phyloP scores from a whole-genome alignment of 2,797 vertebrate genomes.

The Scolopax rusticola region DNA sequence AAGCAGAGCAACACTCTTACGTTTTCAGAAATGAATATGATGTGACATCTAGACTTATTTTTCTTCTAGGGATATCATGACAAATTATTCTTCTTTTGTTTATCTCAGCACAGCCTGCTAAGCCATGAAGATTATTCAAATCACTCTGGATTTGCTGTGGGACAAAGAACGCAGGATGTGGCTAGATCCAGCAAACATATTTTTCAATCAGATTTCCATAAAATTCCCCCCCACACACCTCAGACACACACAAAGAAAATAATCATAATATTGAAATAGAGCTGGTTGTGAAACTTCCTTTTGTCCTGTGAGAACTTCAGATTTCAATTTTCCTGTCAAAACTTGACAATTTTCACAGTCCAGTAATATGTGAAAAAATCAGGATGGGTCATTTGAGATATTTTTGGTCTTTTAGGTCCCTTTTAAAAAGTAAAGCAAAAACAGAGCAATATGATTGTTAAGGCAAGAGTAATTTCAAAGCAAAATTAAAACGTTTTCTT shows the following conservation, averaged over 20 bases:
- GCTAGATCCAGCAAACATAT: not conserved
- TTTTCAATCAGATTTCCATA: slow-evolving; percentile 11
- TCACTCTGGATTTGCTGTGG: not conserved
- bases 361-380: not conserved
- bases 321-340: not conserved
- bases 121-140: not conserved
- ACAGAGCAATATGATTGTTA: not conserved
- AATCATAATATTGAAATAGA: not conserved
- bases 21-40: not conserved
- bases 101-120: not conserved
- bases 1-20: not conserved
- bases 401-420: not conserved
- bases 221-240: not conserved
- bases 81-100: not conserved
- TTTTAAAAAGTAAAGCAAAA: not conserved
- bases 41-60: not conserved
- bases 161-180: not conserved
- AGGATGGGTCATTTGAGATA: not conserved
- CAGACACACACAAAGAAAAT: not conserved
- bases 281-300: not conserved
- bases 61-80: not conserved
- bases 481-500: not conserved
- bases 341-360: not conserved
- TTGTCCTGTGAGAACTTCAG: not conserved
- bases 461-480: not conserved